Percentiles rank a stretch among this genome's conserved stretches.
These are phyloP conservation scores for Ceratosolen fusciceps DNA, from an alignment of 1,140 invertebrate genomes.

Conservation along the genomic window DNA sequence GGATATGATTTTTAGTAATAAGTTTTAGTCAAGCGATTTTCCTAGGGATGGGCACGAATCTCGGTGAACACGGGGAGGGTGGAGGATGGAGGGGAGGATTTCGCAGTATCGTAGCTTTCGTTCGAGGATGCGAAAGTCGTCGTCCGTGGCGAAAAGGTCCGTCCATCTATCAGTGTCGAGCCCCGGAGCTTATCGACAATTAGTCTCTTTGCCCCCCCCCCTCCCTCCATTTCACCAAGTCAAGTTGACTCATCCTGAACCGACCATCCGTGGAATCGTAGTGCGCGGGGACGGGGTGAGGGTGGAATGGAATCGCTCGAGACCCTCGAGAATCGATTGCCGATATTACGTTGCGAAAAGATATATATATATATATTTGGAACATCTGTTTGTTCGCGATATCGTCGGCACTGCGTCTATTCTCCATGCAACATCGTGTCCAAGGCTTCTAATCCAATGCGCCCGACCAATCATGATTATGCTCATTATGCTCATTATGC, in stretches of 20 bases:
- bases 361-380: neutral
- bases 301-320: too few species aligned
- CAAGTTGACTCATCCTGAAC: conserved; percentile 22
- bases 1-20: too few species aligned
- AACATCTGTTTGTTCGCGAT: neutral
- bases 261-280: neutral
- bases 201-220: neutral
- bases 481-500: too few species aligned
- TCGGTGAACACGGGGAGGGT: too few species aligned
- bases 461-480: too few species aligned
- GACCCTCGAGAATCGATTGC: neutral
- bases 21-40: too few species aligned
- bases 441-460: too few species aligned
- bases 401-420: too few species aligned
- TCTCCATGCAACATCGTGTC: too few species aligned
- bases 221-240: neutral
- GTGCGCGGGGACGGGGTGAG: too few species aligned
- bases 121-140: conserved; percentile 2
- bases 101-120: neutral
- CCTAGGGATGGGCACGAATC: too few species aligned
- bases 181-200: conserved; percentile 32
- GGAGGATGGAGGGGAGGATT: too few species aligned
- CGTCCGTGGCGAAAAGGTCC: neutral
- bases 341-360: neutral
- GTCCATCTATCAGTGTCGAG: conserved; percentile 36